phyloP scores from a whole-genome alignment of 2,113 vertebrate species.

The Menidia beryllina region DNA sequence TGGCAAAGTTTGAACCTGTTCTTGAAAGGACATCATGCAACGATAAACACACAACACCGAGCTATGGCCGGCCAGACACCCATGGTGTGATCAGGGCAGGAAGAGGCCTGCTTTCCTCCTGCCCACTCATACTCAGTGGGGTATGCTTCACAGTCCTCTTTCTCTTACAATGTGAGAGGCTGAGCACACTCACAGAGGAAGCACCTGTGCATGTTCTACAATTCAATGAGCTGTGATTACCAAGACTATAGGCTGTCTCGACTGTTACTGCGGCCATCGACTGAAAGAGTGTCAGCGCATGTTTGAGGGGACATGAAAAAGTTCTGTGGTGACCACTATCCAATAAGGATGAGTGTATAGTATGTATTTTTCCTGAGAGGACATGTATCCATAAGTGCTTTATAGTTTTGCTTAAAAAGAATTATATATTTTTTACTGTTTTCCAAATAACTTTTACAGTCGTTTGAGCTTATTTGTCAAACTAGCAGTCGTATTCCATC shows the following conservation, averaged over 20 bases:
- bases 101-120: constrained; percentile 23
- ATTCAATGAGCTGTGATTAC: constrained; percentile 68
- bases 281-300: constrained; percentile 14
- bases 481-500: constrained; percentile 21
- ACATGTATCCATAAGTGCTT: neutral
- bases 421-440: constrained; percentile 1
- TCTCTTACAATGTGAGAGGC: constrained; percentile 39
- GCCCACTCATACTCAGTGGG: constrained; percentile 59
- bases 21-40: constrained; percentile 49
- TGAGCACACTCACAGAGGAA: constrained; percentile 19
- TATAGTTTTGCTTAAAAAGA: neutral
- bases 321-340: constrained; percentile 62
- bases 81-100: constrained; percentile 54
- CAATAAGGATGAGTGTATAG: no score
- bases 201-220: constrained; percentile 27
- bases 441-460: neutral
- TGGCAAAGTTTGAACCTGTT: constrained; percentile 47
- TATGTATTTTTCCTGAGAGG: neutral
- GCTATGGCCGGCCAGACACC: constrained; percentile 32
- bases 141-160: constrained; percentile 44
- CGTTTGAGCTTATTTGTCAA: constrained; percentile 28
- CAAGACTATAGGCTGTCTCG: constrained; percentile 45
- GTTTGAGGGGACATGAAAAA: constrained; percentile 24
- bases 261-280: constrained; percentile 56
- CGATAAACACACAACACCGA: constrained; percentile 62